Evolutionary conservation across 2,888 invertebrate species (phyloP), one percentile per base, ranked within the genome.

Genomic region (Eilema griseolum): DNA sequence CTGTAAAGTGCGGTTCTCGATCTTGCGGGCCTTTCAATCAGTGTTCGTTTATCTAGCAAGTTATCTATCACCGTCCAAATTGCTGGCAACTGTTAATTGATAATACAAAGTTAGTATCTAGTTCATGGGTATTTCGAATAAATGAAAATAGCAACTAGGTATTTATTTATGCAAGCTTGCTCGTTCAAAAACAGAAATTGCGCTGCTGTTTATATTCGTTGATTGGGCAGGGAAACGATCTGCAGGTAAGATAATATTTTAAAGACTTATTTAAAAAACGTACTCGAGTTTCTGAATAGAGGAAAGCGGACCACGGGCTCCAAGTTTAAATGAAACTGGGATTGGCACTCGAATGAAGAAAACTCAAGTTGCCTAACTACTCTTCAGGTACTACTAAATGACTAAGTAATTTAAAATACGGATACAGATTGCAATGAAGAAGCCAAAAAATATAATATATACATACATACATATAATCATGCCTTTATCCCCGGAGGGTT

Each of bases 1-100:
- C 80, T 82, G 82, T 77, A 80, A 82, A 81, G 80, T 81, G 78
- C 80, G 76, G 82, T 81, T 78, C 57, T 61, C 76, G 81, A 73
- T 67, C 79, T 76, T 77, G 78, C 28, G 72, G 77, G 70, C 80
- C 80, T 81, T 80, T 81, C 81, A 80, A 82, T 81, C 81, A 82
- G 80, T 72, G 80, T 75, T 71, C 77, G 77, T 78, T 81, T 81
- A 81, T 78, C 80, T 78, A 70, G 60, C 71, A 69, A 78, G 80
- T 75, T 82, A 81, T 81, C 81, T 78, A 81, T 81, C 82, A 80
- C 78, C 70, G 81, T 80, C 81, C 78, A 66, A 72, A 76, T 77
- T 67, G 65, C 71, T 73, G 72, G 72, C 76, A 65, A 76, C 71
- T 72, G 67, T 71, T 82, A 81, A 81, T 82, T 81, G 75, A 81